A percentile compares a stretch with the other conserved stretches of the same genome.
Conservation (phyloP, 2,113 vertebrate species). For the Centropristis striata region DNA sequence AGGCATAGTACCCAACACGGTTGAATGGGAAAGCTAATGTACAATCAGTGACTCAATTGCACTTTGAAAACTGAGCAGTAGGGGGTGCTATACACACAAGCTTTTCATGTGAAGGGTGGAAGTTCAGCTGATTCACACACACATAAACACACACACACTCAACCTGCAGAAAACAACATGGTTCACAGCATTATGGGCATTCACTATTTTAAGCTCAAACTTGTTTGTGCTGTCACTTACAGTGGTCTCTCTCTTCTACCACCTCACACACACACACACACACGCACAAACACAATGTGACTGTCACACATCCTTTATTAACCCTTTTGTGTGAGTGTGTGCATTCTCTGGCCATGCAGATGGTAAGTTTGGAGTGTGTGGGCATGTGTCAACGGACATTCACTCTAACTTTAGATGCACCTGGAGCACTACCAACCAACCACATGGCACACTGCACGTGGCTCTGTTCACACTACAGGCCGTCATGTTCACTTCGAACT, state of each 20-base stretch:
- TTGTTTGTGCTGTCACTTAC: too few relatives aligned
- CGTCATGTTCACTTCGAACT: neutral
- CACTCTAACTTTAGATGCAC: conserved; percentile 42
- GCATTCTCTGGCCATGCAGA: conserved; percentile 13
- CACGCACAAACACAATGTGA: neutral
- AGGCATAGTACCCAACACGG: too few relatives aligned
- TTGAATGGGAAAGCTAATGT: neutral
- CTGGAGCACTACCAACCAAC: neutral
- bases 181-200: too few relatives aligned
- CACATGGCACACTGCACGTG: neutral
- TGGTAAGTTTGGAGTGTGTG: neutral
- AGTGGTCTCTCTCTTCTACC: too few relatives aligned
- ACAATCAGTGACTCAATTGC: neutral
- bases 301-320: neutral
- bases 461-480: conserved; percentile 7
- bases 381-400: conserved; percentile 1
- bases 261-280: conserved; percentile 18
- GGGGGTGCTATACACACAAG: neutral
- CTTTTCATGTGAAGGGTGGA: neutral
- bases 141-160: neutral
- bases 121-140: neutral
- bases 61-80: conserved; percentile 30
- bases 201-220: too few relatives aligned
- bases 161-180: too few relatives aligned
- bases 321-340: neutral